These are phyloP conservation scores for Sussaba pulchella DNA, from an alignment of 2,888 invertebrate genomes.

Conservation along the genomic window DNA sequence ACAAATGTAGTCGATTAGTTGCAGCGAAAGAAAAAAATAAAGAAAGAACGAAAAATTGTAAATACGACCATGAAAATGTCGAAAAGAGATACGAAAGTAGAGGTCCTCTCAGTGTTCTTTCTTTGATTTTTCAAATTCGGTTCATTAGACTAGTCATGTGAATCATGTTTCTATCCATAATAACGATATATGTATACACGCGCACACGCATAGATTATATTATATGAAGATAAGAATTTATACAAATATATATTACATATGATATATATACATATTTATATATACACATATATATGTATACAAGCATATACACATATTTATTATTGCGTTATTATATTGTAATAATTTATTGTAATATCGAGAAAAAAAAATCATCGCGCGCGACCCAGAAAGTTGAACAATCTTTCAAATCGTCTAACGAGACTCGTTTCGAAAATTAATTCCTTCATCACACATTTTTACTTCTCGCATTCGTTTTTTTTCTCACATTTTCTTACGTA, in stretches of 20 bases:
- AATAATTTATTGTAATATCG: constrained; percentile 83
- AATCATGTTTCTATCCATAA: constrained; percentile 82
- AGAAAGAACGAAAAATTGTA: constrained; percentile 73
- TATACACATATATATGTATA: constrained; percentile 79
- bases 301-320: constrained; percentile 80
- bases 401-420: neutral
- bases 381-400: constrained; percentile 69
- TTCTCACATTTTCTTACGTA: constrained; percentile 5
- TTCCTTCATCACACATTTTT: constrained; percentile 7
- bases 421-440: constrained; percentile 40
- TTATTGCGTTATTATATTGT: constrained; percentile 84
- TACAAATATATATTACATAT: constrained; percentile 69
- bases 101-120: constrained; percentile 79
- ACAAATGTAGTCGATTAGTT: constrained; percentile 72
- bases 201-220: constrained; percentile 69
- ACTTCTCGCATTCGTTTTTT: neutral
- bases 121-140: too few relatives aligned
- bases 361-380: constrained; percentile 76
- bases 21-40: constrained; percentile 28
- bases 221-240: constrained; percentile 69
- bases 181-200: constrained; percentile 75
- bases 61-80: constrained; percentile 71
- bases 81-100: constrained; percentile 55
- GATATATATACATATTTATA: constrained; percentile 70
- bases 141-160: constrained; percentile 82